These are phyloP conservation scores for Neoascia interrupta DNA, from an alignment of 2,888 invertebrate species.

Conservation along the genomic window DNA sequence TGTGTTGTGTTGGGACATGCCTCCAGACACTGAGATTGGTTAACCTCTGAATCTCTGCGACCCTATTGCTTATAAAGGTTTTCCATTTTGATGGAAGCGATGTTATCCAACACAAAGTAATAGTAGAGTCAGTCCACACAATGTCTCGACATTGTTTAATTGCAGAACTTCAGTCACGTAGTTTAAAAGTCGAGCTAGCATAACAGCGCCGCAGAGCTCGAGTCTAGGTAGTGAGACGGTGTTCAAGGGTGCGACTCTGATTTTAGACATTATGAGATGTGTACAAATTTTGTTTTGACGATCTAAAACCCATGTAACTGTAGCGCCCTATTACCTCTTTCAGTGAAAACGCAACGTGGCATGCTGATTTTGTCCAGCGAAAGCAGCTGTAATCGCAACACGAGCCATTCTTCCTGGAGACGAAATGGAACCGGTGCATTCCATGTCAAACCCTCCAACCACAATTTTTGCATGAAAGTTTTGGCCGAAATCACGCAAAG, in stretches of 20 bases:
- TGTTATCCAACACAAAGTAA: slow-evolving; percentile 19
- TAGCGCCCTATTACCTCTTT: not conserved
- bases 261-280: slow-evolving; percentile 26
- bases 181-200: not conserved
- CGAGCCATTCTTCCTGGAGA: not conserved
- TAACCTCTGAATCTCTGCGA: slow-evolving; percentile 6
- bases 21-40: not conserved
- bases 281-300: not conserved
- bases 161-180: not conserved
- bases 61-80: slow-evolving; percentile 8
- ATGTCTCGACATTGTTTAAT: not conserved
- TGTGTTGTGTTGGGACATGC: slow-evolving; percentile 7
- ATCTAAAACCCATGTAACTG: slow-evolving; percentile 15
- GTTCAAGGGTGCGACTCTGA: slow-evolving; percentile 35
- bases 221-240: slow-evolving; percentile 29
- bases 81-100: slow-evolving; percentile 4
- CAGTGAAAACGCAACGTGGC: slow-evolving; percentile 24
- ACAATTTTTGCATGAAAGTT: slow-evolving; percentile 18
- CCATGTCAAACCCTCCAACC: slow-evolving; percentile 23
- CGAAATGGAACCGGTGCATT: slow-evolving; percentile 7
- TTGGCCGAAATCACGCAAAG: slow-evolving; percentile 22
- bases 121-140: slow-evolving; percentile 30
- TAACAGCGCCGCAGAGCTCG: slow-evolving; percentile 34
- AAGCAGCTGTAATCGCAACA: not conserved
- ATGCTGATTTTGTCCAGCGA: slow-evolving; percentile 8